Evolutionary conservation across 2,888 invertebrate genomes (phyloP).

Genomic region (Heliconius aoede): DNA sequence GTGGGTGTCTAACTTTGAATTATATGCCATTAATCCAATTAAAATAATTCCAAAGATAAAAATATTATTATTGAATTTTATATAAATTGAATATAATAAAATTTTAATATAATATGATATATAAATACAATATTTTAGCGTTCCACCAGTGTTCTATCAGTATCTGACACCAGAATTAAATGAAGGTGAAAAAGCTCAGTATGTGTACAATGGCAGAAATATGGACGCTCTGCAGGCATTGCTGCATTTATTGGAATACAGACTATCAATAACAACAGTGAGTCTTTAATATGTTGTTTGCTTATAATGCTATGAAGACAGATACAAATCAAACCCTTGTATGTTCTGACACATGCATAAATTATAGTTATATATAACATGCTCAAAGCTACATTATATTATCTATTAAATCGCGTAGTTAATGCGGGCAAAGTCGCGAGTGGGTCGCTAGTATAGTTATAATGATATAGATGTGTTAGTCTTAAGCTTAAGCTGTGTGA

Average conservation of each 20-base stretch:
- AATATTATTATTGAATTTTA: neutral
- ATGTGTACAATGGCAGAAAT: constrained; percentile 88
- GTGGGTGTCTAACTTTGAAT: too few relatives aligned
- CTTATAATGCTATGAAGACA: too few relatives aligned
- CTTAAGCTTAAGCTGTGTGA: too few relatives aligned
- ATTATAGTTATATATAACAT: too few relatives aligned
- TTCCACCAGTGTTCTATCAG: constrained; percentile 89
- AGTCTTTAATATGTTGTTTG: constrained; percentile 43
- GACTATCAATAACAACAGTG: constrained; percentile 84
- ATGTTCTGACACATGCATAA: too few relatives aligned
- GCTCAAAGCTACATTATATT: too few relatives aligned
- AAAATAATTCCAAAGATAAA: neutral
- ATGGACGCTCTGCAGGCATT: constrained; percentile 90
- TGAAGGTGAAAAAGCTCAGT: constrained; percentile 73
- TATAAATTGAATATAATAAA: neutral
- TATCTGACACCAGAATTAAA: constrained; percentile 86
- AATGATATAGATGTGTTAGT: too few relatives aligned
- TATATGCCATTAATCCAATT: neutral
- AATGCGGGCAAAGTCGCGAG: too few relatives aligned
- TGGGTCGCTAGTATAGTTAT: too few relatives aligned
- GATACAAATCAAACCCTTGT: too few relatives aligned
- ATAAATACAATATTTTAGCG: constrained; percentile 73
- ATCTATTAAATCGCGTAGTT: too few relatives aligned
- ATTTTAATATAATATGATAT: neutral
- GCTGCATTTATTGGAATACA: constrained; percentile 86